These are phyloP conservation scores for Cataglyphis cursor DNA, from an alignment of 2,888 invertebrate species.

Conservation along the genomic window DNA sequence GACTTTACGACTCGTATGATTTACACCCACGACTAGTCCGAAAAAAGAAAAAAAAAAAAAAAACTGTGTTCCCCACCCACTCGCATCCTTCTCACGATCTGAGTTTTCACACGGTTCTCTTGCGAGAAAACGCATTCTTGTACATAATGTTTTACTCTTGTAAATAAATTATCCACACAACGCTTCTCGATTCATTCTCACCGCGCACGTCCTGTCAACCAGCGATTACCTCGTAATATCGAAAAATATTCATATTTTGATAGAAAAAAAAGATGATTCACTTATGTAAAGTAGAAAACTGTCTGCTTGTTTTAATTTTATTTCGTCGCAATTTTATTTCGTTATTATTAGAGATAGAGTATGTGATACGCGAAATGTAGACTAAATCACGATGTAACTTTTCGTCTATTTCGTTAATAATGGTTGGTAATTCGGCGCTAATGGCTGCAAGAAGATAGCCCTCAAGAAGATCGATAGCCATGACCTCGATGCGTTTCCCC, in stretches of 20 bases:
- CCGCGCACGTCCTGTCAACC: neutral
- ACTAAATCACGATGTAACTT: constrained; percentile 8
- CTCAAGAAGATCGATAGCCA: constrained; percentile 76
- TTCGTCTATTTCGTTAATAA: constrained; percentile 58
- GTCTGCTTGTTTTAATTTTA: neutral
- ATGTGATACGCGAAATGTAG: neutral
- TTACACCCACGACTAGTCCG: constrained; percentile 64
- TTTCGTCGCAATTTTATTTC: neutral
- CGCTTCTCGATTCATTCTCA: constrained; percentile 33
- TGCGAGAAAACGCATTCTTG: constrained; percentile 80
- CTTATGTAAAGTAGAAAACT: neutral
- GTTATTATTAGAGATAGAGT: neutral
- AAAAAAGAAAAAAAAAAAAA: constrained; percentile 42
- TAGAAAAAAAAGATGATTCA: neutral
- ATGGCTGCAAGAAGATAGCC: constrained; percentile 69
- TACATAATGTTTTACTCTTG: constrained; percentile 87
- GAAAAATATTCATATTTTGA: neutral
- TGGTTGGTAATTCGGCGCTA: constrained; percentile 80
- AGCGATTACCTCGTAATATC: neutral
- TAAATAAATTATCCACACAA: constrained; percentile 86
- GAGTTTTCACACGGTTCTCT: constrained; percentile 77
- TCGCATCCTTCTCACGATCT: constrained; percentile 64
- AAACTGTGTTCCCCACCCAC: constrained; percentile 63
- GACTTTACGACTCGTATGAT: constrained; percentile 67
- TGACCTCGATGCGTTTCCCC: constrained; percentile 74